Evolutionary conservation across 2,113 vertebrate species (phyloP).

Genomic region (Rutilus rutilus): DNA sequence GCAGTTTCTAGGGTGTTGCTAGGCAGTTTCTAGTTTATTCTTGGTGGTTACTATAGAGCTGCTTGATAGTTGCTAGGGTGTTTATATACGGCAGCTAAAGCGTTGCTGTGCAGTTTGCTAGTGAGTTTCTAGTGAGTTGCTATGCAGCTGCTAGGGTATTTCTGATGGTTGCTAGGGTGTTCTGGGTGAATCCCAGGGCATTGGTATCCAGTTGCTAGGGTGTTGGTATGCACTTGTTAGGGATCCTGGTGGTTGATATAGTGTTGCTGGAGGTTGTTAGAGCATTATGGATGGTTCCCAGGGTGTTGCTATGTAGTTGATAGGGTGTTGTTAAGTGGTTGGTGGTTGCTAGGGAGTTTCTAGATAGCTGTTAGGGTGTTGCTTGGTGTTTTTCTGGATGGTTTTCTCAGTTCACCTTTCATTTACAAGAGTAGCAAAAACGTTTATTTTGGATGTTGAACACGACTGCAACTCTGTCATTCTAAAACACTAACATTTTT

Average conservation of each 20-base stretch:
- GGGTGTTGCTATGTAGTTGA: background rate
- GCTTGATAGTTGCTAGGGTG: background rate
- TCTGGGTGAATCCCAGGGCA: background rate
- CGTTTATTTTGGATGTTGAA: background rate
- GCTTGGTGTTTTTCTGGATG: background rate
- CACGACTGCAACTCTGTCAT: background rate
- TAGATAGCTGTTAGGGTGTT: background rate
- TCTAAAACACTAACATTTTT: conserved; percentile 72
- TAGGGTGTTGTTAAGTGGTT: background rate
- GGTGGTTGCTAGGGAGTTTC: background rate
- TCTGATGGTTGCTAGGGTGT: background rate
- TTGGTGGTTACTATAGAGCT: too few species aligned
- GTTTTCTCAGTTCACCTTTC: background rate
- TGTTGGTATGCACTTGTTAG: background rate
- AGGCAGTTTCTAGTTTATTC: too few species aligned
- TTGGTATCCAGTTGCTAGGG: background rate
- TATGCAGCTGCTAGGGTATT: background rate
- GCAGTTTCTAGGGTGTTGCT: too few species aligned
- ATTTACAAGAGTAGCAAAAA: background rate
- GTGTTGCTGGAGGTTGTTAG: background rate
- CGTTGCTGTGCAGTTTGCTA: background rate
- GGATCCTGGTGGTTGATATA: background rate
- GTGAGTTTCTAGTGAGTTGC: background rate
- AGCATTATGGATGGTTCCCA: background rate
- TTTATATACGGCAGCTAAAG: background rate